A percentile compares a stretch with the other conserved stretches of the same genome.
phyloP scores from a whole-genome alignment of 2,797 vertebrate genomes.

The Carduelis carduelis region DNA sequence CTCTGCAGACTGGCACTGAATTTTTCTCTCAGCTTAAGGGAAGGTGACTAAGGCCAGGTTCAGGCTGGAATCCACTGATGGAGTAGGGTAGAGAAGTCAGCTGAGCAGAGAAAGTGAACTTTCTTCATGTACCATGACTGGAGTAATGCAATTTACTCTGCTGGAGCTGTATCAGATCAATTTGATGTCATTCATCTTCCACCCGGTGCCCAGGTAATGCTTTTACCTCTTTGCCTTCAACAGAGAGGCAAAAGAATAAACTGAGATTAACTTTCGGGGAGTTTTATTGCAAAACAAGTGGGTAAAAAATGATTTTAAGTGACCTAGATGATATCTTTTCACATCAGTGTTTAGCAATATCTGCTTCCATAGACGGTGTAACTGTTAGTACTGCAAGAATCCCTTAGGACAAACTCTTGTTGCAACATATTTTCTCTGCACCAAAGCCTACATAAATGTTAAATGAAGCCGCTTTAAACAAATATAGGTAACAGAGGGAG shows the following conservation, averaged over 20 bases:
- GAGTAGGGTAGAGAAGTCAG: not conserved
- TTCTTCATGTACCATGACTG: not conserved
- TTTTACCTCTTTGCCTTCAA: not conserved
- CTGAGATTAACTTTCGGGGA: not conserved
- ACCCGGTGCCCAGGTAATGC: not conserved
- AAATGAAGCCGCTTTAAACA: constrained; percentile 66
- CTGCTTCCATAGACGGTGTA: constrained; percentile 22
- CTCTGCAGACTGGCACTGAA: not conserved
- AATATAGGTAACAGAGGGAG: constrained; percentile 52
- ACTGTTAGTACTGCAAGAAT: constrained; percentile 32
- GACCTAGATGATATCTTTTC: constrained; percentile 44
- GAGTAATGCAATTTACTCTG: not conserved
- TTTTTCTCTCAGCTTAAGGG: not conserved
- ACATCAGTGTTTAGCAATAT: constrained; percentile 30
- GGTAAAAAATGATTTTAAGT: constrained; percentile 47
- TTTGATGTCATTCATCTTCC: not conserved
- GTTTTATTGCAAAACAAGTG: constrained; percentile 22
- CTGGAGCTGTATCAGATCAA: not conserved
- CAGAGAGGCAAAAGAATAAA: not conserved
- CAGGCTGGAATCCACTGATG: not conserved
- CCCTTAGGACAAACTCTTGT: constrained; percentile 56
- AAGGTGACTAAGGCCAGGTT: not conserved
- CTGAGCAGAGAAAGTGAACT: not conserved
- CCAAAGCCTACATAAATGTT: constrained; percentile 66
- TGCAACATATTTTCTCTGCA: constrained; percentile 51